Evolutionary conservation across 2,113 vertebrate species (phyloP), one percentile per base, ranked within the genome.

Genomic region (Chiloscyllium plagiosum): DNA sequence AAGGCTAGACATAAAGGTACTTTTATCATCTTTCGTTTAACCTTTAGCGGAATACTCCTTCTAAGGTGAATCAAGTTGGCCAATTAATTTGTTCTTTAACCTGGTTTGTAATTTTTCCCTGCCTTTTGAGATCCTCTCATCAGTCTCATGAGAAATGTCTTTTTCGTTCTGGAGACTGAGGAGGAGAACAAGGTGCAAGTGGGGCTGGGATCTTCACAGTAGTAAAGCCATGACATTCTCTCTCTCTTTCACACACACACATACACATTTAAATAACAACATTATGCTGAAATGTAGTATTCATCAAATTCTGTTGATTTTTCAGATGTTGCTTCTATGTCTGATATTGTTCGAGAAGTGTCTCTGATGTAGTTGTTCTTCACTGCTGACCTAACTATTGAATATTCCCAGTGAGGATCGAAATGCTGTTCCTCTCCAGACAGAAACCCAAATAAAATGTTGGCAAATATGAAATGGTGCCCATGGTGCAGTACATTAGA

Each of bases 1-100:
- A 94, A 50, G 37, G n/a, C n/a, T 37, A 69, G 92, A 69, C 69
- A 29, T 47, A 50, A 29, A 76, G 37, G 24, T 52, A 52, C 47
- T 26, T 95, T 95, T 72, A 72, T 95, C 94, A 95, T 52, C 94
- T 72, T 72, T 68, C 15, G 5, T 52, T 72, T 95, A 70, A 95
- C 12, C 42, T 72, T 95, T 95, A 26, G 47, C 52, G 24, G 94
- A 72, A 29, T 10, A 50, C 12, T 52, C 26, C 68, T 72, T 47
- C 72, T 26, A 95, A 37, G 42, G 42, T 22, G 50, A 66, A 68
- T 93, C 66, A 37, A 94, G 68, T 70, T 70, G 66, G 2, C 15
- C 26, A 50, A 47, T 95, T 19, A 52, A 72, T 72, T 95, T 24
- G 12, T 29, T 47, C 66, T 68, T 94, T 47, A 94, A 69, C 13